Percentiles rank a stretch among this genome's conserved stretches.
Evolutionary conservation across 2,113 vertebrate genomes (phyloP).

Genomic region (Aix galericulata): DNA sequence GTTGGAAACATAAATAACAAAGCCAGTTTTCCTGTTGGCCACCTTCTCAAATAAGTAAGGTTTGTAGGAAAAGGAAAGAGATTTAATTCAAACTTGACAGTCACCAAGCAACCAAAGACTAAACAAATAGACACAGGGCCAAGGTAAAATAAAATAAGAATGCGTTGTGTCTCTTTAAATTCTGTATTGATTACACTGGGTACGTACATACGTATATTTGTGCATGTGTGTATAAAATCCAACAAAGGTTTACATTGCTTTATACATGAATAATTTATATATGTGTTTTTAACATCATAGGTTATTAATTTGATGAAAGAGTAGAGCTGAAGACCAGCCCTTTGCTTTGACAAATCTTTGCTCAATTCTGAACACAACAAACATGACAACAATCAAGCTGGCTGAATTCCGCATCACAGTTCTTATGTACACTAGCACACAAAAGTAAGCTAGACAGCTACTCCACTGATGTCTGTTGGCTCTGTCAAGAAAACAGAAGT

Average conservation of each 20-base stretch:
- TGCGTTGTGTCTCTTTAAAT: background rate
- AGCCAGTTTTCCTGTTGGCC: background rate
- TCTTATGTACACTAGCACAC: background rate
- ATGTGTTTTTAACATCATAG: background rate
- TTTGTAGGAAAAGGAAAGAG: background rate
- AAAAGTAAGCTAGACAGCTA: background rate
- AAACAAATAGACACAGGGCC: background rate
- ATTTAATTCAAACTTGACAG: background rate
- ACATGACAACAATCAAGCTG: rapidly evolving
- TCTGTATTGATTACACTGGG: background rate
- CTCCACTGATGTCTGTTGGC: background rate
- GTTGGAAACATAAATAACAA: constrained; percentile 30
- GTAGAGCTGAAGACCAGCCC: background rate
- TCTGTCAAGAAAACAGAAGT: background rate
- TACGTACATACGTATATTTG: background rate
- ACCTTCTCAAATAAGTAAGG: background rate
- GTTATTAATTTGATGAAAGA: background rate
- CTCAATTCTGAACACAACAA: background rate
- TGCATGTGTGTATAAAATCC: background rate
- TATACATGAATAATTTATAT: background rate
- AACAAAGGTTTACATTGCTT: background rate
- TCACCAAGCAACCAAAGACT: background rate
- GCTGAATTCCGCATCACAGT: background rate
- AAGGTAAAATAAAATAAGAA: background rate
- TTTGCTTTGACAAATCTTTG: background rate